These are phyloP conservation scores for Mastacembelus armatus DNA, from an alignment of 2,797 vertebrate genomes.

Conservation along the genomic window DNA sequence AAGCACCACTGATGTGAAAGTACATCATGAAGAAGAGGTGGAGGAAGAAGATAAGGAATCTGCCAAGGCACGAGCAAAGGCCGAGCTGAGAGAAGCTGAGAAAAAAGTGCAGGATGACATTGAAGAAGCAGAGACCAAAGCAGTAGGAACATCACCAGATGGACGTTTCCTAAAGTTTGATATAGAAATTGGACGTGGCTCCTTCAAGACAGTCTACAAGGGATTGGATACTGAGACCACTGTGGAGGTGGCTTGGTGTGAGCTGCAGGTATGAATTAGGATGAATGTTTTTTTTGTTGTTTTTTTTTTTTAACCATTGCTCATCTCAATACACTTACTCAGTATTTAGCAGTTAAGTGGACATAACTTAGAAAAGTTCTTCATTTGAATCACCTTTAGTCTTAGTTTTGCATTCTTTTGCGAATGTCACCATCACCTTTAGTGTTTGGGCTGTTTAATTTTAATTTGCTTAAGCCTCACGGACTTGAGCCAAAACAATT, in stretches of 20 bases:
- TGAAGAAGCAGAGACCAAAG: conserved; percentile 96
- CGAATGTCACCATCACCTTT: conserved; percentile 12
- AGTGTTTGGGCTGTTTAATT: conserved; percentile 3
- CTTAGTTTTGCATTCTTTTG: neutral
- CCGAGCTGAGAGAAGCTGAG: conserved; percentile 82
- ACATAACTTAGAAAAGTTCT: neutral
- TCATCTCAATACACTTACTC: neutral
- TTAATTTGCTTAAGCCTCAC: conserved; percentile 3
- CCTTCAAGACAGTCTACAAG: conserved; percentile 98
- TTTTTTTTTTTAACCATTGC: neutral
- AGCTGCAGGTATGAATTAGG: conserved; percentile 90
- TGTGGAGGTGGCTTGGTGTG: conserved; percentile 98
- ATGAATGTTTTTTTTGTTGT: neutral
- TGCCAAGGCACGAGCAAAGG: conserved; percentile 78
- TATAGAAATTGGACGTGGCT: conserved; percentile 97
- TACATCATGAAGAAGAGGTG: conserved; percentile 67
- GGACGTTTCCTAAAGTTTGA: conserved; percentile 98
- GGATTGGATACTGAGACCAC: conserved; percentile 97
- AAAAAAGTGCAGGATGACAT: conserved; percentile 91
- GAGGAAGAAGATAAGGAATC: conserved; percentile 80
- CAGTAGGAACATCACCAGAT: conserved; percentile 93
- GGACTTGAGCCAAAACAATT: conserved; percentile 23
- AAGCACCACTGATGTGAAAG: conserved; percentile 52
- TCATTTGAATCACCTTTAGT: neutral
- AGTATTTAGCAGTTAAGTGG: neutral